phyloP scores from a whole-genome alignment of 1,140 invertebrate genomes.

The Panagrolaimus sp. region DNA sequence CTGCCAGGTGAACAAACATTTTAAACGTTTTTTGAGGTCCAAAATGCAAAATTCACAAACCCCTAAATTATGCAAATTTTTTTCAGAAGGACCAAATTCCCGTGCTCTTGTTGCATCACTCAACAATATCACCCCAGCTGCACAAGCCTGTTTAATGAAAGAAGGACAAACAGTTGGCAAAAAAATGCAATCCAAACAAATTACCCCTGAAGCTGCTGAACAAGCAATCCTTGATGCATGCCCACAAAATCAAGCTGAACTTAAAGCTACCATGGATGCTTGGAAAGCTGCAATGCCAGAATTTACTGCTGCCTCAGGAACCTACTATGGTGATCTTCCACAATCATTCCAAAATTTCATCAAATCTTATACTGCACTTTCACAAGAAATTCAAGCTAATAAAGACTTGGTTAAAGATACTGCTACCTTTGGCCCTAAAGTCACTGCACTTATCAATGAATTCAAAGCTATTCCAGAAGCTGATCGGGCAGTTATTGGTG shows the following conservation, averaged over 20 bases:
- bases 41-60: no score
- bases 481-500: neutral
- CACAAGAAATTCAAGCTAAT: neutral
- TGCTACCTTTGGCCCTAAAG: neutral
- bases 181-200: neutral
- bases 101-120: neutral
- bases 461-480: neutral
- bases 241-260: neutral
- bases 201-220: neutral
- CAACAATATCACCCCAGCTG: neutral
- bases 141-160: neutral
- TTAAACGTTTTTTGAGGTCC: no score
- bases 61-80: no score
- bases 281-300: neutral
- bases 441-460: neutral
- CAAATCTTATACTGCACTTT: neutral
- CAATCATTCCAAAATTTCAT: constrained; percentile 6
- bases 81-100: neutral
- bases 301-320: neutral
- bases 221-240: neutral
- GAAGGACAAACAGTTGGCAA: neutral
- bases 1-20: no score
- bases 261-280: neutral
- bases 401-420: neutral
- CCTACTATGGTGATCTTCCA: neutral